Base-by-base conservation (phyloP, 2,113 vertebrate genomes). In the Colistium nudipinnis region DNA sequence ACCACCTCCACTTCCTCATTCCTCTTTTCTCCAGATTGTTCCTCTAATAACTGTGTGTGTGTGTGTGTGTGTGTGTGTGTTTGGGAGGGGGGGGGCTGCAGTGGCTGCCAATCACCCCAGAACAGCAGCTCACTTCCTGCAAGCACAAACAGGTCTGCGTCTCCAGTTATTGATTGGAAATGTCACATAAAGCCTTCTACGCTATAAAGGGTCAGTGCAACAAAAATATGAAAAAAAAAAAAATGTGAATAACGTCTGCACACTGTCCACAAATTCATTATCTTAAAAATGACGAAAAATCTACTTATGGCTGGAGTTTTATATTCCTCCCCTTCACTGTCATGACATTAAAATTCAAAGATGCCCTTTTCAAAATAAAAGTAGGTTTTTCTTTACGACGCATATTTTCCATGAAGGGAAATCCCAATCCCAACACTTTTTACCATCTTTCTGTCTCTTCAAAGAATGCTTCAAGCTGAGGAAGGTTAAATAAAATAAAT, bases 1-100 rank as follows among this genome's bases (percentile, higher is more conserved):
- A 76, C 61, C 73, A 53, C 53, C 54, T 56, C 53, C 5, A 67
- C 27, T 74, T 71, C 36, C 72, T 74, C 51, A 55, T 71, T 83
- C 62, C 45, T 78, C 75, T 74, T 74, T 84, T 84, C 80, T 65
- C 62, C 66, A 61, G 55, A 84, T 74, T 51, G 72, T 81, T 87
- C 66, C 62, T 54, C 35, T 80, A 56, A 79, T 70, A 68, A 80
- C 41, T 7, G 41, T 19, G n/a, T n/a, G n/a, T n/a, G n/a, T n/a
- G n/a, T n/a, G n/a, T n/a, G n/a, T n/a, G n/a, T n/a, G n/a, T n/a
- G n/a, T n/a, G n/a, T n/a, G n/a, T n/a, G n/a, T n/a, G n/a, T n/a
- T n/a, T n/a, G n/a, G 53, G 64, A 31, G 51, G 31, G 41, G 63
- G 52, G 71, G 66, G 66, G 9, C 20, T 62, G 45, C 63, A 65